Evolutionary conservation across 2,797 vertebrate species (phyloP), one percentile per base, ranked within the genome.

Genomic region (Semaprochilodus insignis): DNA sequence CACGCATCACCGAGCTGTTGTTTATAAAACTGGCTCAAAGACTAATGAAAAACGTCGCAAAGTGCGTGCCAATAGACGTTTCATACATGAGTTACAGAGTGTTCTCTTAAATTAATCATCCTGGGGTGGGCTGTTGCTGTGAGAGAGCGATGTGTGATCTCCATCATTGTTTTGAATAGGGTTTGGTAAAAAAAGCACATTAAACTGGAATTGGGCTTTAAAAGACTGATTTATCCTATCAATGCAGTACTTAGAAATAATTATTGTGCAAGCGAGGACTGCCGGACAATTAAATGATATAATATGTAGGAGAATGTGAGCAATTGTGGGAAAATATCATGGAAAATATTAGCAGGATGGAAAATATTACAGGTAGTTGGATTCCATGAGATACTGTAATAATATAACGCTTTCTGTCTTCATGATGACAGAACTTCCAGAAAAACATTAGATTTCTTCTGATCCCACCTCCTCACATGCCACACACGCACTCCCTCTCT

Each of bases 281-380:
- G 89, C 65, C 23, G 23, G 90, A 91, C 85, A 89, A 87, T 85
- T 89, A 86, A 87, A 87, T 87, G 86, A 90, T 88, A 89, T 92
- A 93, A 93, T 88, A 89, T 93, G 91, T 87, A 86, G 90, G 89
- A 92, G 91, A 88, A 92, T 93, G 90, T 83, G 89, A 91, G 90
- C 54, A 81, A 92, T 90, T 92, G 91, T 94, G 93, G 94, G 92
- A 94, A 94, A 94, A 94, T 93, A 93, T 94, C 87, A 94, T 95
- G 94, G 95, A 95, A 95, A 95, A 95, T 95, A 95, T 95, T 95
- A 95, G 92, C 91, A 91, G 92, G 91, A 93, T 90, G 94, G 95
- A 95, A 95, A 95, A 94, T 94, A 89, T 95, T 95, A 94, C 95
- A 95, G 93, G 94, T 94, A 94, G 92, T 94, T 95, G 95, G 95